Conservation (phyloP, 1,140 invertebrate genomes). For the Gonatopus flavifemur region DNA sequence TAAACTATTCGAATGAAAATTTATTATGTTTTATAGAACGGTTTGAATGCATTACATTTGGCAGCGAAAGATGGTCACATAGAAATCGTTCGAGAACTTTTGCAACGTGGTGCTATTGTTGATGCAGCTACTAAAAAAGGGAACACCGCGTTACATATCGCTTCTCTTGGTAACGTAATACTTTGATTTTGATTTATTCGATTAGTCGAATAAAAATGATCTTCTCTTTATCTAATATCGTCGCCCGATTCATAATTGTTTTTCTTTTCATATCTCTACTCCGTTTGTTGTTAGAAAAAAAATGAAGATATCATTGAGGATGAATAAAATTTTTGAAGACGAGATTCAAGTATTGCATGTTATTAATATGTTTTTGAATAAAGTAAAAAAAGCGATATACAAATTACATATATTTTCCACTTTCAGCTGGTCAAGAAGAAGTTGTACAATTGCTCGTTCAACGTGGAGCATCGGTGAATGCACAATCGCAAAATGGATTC, state of each 20-base stretch:
- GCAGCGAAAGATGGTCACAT: constrained; percentile 98
- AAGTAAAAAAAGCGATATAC: no score
- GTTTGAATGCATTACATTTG: constrained; percentile 95
- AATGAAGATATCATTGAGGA: no score
- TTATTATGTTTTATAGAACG: constrained; percentile 71
- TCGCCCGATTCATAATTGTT: no score
- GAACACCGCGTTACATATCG: constrained; percentile 99
- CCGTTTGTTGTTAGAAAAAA: no score
- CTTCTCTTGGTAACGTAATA: constrained; percentile 81
- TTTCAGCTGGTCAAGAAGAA: constrained; percentile 92
- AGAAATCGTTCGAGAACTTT: constrained; percentile 88
- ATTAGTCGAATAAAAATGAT: no score
- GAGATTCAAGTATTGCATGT: no score
- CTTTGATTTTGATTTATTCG: no score
- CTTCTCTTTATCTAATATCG: no score
- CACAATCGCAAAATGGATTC: constrained; percentile 96
- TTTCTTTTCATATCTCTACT: no score
- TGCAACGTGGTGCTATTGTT: constrained; percentile 87
- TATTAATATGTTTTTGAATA: no score
- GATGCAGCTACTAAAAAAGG: constrained; percentile 99
- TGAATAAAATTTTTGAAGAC: no score
- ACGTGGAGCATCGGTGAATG: constrained; percentile 91
- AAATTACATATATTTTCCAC: no score
- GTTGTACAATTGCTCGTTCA: constrained; percentile 89
- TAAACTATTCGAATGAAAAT: neutral